These are phyloP conservation scores for Molossus molossus DNA, from an alignment of 2,797 vertebrate species.

Conservation along the genomic window DNA sequence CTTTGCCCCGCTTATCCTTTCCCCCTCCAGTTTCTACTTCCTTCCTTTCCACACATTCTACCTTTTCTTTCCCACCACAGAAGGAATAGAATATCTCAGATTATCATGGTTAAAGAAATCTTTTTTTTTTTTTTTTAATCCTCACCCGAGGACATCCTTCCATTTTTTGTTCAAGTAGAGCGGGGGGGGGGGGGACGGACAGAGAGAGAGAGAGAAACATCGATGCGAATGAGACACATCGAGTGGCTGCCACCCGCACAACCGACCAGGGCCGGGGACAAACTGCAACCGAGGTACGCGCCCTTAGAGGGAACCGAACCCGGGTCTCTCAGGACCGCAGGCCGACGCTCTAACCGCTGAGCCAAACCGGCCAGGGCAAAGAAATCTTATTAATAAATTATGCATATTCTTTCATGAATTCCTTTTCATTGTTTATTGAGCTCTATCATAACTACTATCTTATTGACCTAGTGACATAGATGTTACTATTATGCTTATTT, in stretches of 20 bases:
- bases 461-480: background rate
- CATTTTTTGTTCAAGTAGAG: too few species aligned
- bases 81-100: background rate
- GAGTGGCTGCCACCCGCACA: too few species aligned
- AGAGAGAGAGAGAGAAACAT: too few species aligned
- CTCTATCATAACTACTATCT: background rate
- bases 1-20: background rate
- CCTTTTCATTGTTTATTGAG: background rate
- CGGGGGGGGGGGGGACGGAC: too few species aligned
- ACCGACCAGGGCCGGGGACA: too few species aligned
- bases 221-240: too few species aligned
- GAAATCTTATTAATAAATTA: background rate
- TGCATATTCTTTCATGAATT: background rate
- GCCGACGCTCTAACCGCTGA: too few species aligned
- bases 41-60: background rate
- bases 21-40: background rate
- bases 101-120: background rate
- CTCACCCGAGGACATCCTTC: too few species aligned
- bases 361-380: background rate
- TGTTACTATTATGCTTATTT: constrained; percentile 8
- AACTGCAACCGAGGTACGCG: too few species aligned
- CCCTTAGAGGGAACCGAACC: too few species aligned
- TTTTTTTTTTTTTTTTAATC: too few species aligned
- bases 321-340: too few species aligned
- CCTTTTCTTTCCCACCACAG: background rate